Evolutionary conservation across 2,888 invertebrate species (phyloP).

Genomic region (Acrocyrtus sp.): DNA sequence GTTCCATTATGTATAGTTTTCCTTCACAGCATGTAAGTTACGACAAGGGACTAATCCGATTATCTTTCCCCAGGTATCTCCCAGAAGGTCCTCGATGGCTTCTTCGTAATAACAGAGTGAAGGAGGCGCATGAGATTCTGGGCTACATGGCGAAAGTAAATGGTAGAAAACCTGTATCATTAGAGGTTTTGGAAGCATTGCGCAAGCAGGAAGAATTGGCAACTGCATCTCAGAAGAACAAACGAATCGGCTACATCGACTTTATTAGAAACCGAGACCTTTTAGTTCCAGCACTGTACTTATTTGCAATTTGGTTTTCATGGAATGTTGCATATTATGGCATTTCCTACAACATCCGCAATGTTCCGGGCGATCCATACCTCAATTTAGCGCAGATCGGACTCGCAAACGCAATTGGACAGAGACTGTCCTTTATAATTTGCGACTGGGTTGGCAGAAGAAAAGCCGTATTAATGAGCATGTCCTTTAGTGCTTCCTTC

Average conservation of each 20-base stretch:
- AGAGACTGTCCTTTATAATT: slow-evolving; percentile 37
- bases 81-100: slow-evolving; percentile 62
- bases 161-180: slow-evolving; percentile 30
- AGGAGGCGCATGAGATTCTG: slow-evolving; percentile 52
- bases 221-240: neutral
- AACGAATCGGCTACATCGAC: slow-evolving; percentile 37
- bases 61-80: slow-evolving; percentile 45
- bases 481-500: slow-evolving; percentile 43
- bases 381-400: slow-evolving; percentile 42
- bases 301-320: slow-evolving; percentile 49
- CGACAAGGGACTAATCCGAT: too few relatives aligned
- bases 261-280: slow-evolving; percentile 42
- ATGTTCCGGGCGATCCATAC: slow-evolving; percentile 49
- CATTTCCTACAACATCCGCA: slow-evolving; percentile 53
- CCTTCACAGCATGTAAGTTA: too few relatives aligned
- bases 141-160: slow-evolving; percentile 57
- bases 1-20: slow-evolving; percentile 5
- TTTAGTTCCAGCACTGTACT: slow-evolving; percentile 23
- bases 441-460: slow-evolving; percentile 51
- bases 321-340: slow-evolving; percentile 53
- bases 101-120: slow-evolving; percentile 49
- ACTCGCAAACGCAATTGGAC: slow-evolving; percentile 50
- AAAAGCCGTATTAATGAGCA: slow-evolving; percentile 40
- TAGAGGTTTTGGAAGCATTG: slow-evolving; percentile 41
- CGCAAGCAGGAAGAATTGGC: slow-evolving; percentile 43